phyloP scores from a whole-genome alignment of 1,140 invertebrate species.

The Physella acuta region DNA sequence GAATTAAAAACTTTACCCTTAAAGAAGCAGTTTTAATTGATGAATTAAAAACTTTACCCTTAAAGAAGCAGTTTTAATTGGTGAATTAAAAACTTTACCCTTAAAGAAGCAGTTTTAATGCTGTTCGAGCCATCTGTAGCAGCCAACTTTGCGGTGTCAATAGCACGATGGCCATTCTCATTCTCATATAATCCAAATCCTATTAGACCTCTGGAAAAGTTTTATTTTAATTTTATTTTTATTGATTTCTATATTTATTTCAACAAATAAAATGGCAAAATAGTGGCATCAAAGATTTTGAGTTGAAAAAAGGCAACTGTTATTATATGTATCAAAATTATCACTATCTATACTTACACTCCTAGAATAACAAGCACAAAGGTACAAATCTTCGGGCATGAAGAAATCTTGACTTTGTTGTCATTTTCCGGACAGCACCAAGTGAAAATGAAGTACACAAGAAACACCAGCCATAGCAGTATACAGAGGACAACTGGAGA shows the following conservation, averaged over 20 bases:
- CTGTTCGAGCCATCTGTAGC: slow-evolving; percentile 68
- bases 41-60: too few relatives aligned
- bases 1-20: too few relatives aligned
- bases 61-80: too few relatives aligned
- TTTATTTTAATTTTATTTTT: not conserved
- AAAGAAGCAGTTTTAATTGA: too few relatives aligned
- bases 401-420: slow-evolving; percentile 80
- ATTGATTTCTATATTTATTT: not conserved
- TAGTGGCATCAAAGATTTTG: not conserved
- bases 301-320: not conserved
- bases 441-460: slow-evolving; percentile 84
- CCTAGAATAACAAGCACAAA: slow-evolving; percentile 24
- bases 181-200: slow-evolving; percentile 86
- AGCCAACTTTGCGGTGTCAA: slow-evolving; percentile 74
- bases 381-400: slow-evolving; percentile 64
- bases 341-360: slow-evolving; percentile 16
- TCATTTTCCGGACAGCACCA: slow-evolving; percentile 83
- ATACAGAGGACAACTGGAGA: slow-evolving; percentile 88
- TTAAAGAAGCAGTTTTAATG: slow-evolving; percentile 29
- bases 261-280: not conserved
- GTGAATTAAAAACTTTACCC: too few relatives aligned
- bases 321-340: not conserved
- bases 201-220: slow-evolving; percentile 52
- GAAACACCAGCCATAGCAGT: slow-evolving; percentile 79
- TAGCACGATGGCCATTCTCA: slow-evolving; percentile 87